Percentiles rank a stretch among this genome's conserved stretches.
Evolutionary conservation across 1,140 invertebrate species (phyloP).

Genomic region (Drosophila erecta): DNA sequence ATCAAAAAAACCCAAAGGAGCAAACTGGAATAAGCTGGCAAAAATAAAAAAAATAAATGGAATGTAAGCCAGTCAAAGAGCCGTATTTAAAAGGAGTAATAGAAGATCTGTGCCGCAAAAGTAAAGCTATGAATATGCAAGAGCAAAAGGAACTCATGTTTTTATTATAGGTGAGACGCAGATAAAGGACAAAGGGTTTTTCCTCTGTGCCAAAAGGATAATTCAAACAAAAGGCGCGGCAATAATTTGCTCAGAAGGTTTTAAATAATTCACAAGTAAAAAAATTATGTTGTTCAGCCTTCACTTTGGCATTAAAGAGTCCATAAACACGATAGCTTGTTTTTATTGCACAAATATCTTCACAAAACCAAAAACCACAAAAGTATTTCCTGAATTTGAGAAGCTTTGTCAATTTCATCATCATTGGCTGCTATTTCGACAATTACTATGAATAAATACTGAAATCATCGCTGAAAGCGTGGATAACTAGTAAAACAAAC

Average conservation of each 20-base stretch:
- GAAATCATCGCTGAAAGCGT: not conserved
- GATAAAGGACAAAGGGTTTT: not conserved
- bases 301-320: too few relatives aligned
- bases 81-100: slow-evolving; percentile 1
- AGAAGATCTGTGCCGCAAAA: not conserved
- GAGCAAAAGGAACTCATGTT: slow-evolving; percentile 3
- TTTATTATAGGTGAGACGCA: slow-evolving; percentile 9
- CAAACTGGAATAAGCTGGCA: slow-evolving; percentile 15
- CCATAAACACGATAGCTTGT: too few relatives aligned
- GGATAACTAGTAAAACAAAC: not conserved
- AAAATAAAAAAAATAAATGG: not conserved
- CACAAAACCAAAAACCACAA: too few relatives aligned
- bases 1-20: slow-evolving; percentile 34
- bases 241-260: not conserved
- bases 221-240: not conserved
- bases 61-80: slow-evolving; percentile 9
- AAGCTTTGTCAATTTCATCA: too few relatives aligned
- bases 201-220: not conserved
- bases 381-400: too few relatives aligned
- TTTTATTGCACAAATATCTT: too few relatives aligned
- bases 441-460: not conserved
- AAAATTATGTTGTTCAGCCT: not conserved
- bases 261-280: not conserved
- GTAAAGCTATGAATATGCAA: slow-evolving; percentile 5
- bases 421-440: not conserved